Conservation (phyloP, 2,113 vertebrate species). For the Epinephelus cyanopodus region DNA sequence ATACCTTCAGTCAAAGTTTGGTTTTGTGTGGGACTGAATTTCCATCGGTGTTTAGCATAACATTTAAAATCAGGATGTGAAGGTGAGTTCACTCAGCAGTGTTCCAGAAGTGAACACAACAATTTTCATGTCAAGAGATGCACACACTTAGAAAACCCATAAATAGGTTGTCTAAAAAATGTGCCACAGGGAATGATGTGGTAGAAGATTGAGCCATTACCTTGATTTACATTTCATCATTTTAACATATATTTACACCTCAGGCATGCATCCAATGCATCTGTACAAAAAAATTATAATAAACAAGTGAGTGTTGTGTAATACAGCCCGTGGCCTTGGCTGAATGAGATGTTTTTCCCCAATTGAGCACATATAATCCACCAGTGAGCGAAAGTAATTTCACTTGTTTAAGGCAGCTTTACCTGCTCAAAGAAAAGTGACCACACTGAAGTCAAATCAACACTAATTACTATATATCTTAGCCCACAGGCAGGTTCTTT, state of each 20-base stretch:
- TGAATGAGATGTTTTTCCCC: neutral
- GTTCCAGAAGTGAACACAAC: neutral
- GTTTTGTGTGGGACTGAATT: constrained; percentile 40
- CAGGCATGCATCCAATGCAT: neutral
- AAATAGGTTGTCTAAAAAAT: neutral
- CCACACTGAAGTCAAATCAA: neutral
- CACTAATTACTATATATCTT: neutral
- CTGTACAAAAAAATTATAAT: neutral
- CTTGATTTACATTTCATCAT: neutral
- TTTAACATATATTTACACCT: rapidly evolving
- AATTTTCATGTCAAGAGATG: constrained; percentile 2
- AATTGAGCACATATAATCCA: neutral
- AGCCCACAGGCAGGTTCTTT: neutral
- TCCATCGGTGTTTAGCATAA: constrained; percentile 24
- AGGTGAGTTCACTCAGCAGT: constrained; percentile 1
- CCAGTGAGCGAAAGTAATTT: neutral
- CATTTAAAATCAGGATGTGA: constrained; percentile 29
- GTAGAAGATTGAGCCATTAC: neutral
- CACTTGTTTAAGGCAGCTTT: neutral
- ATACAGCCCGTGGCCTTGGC: constrained; percentile 2
- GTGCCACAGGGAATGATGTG: neutral
- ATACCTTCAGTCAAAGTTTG: constrained; percentile 19
- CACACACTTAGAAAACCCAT: neutral
- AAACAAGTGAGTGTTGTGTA: neutral
- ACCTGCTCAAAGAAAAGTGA: neutral